Conservation (phyloP, 2,888 invertebrate genomes). For the Eristalis arbustorum region DNA sequence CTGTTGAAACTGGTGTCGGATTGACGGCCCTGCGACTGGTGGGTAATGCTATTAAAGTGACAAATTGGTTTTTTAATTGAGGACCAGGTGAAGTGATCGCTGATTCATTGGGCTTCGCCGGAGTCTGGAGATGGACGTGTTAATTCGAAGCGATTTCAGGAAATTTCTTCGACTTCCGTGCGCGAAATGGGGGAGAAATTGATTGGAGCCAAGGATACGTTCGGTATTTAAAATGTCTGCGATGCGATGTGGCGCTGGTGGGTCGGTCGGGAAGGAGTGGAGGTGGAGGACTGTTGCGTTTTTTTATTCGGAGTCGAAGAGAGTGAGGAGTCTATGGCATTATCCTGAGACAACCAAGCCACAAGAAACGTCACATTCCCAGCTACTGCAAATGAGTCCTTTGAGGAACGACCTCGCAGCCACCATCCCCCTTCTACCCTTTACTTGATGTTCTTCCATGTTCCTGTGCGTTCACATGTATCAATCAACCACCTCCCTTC, state of each 20-base stretch:
- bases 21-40: constrained; percentile 31
- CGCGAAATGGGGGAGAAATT: constrained; percentile 13
- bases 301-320: too few species aligned
- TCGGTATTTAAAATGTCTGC: too few species aligned
- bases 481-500: background rate
- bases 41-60: constrained; percentile 65
- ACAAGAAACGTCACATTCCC: too few species aligned
- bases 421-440: too few species aligned
- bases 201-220: constrained; percentile 27
- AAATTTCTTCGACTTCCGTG: constrained; percentile 56
- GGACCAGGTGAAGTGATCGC: constrained; percentile 58
- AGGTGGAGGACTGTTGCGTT: too few species aligned
- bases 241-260: too few species aligned
- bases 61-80: constrained; percentile 70
- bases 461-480: background rate
- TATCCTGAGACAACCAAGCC: too few species aligned
- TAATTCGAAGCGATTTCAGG: constrained; percentile 64
- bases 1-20: constrained; percentile 5
- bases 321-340: too few species aligned
- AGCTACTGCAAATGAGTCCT: too few species aligned
- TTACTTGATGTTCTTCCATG: too few species aligned
- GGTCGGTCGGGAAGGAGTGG: too few species aligned
- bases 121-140: constrained; percentile 45
- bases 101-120: constrained; percentile 47
- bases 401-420: too few species aligned